Conservation (phyloP, 1,140 invertebrate species). For the Semibalanus balanoides region DNA sequence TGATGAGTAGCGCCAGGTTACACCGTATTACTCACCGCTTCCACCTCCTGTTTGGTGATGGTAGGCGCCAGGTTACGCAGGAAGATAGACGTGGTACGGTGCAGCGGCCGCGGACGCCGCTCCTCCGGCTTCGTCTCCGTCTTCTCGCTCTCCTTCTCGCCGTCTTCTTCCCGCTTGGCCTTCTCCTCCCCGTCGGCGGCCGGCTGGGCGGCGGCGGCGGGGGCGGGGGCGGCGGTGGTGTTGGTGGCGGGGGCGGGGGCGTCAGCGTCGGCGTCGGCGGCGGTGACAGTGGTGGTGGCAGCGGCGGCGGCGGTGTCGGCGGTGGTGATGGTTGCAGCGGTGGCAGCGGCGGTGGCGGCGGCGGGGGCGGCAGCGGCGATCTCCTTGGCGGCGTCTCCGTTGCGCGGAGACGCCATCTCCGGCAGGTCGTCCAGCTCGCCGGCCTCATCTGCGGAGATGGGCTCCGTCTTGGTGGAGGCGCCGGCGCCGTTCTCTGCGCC, state of each 20-base stretch:
- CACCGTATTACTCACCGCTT: slow-evolving; percentile 51
- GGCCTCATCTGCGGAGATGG: too few relatives aligned
- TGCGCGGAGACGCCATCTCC: not conserved
- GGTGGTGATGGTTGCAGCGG: not conserved
- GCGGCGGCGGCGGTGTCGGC: not conserved
- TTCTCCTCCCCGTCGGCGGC: slow-evolving; percentile 14
- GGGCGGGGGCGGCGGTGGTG: too few relatives aligned
- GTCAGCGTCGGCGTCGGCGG: too few relatives aligned
- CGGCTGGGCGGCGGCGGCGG: not conserved
- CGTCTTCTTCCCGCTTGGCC: slow-evolving; percentile 19
- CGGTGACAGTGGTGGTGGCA: not conserved
- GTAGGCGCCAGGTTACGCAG: slow-evolving; percentile 85
- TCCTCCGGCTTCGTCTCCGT: slow-evolving; percentile 25
- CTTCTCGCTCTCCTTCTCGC: slow-evolving; percentile 30
- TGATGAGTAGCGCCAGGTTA: not conserved
- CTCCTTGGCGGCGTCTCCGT: too few relatives aligned
- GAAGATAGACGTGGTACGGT: slow-evolving; percentile 95
- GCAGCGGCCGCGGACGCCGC: slow-evolving; percentile 36
- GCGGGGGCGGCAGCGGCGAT: too few relatives aligned
- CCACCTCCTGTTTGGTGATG: slow-evolving; percentile 92
- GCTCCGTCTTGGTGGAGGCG: not conserved
- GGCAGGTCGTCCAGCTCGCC: not conserved
- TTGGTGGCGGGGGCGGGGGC: too few relatives aligned
- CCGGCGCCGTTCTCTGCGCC: not conserved
- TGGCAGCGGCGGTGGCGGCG: not conserved